phyloP scores from a whole-genome alignment of 1,140 invertebrate species.

The Gryllus bimaculatus region DNA sequence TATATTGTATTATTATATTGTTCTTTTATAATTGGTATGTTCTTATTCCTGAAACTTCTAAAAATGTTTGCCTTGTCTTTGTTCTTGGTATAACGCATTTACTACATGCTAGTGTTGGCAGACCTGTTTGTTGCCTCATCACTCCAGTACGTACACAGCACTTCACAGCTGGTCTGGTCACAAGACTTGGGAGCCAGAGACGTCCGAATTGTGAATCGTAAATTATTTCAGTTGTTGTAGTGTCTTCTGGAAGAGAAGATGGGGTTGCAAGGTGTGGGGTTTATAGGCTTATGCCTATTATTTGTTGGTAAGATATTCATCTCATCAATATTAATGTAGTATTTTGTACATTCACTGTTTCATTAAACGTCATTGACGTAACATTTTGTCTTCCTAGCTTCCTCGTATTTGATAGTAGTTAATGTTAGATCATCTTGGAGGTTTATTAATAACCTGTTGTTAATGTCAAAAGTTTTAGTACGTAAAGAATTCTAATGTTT shows the following conservation, averaged over 20 bases:
- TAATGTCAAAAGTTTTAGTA: not conserved
- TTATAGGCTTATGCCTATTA: not conserved
- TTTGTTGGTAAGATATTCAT: not conserved
- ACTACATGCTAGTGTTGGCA: not conserved
- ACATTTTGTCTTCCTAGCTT: no score
- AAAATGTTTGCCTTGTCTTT: no score
- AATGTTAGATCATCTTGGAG: no score
- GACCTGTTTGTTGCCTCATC: not conserved
- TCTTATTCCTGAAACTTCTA: no score
- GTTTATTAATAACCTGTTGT: not conserved
- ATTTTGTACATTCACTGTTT: not conserved
- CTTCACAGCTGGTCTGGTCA: not conserved
- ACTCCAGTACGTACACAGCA: not conserved
- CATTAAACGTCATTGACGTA: no score
- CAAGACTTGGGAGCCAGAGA: not conserved
- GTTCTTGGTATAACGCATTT: no score
- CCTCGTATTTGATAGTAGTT: no score
- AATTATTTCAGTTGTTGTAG: not conserved
- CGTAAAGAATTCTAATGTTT: not conserved
- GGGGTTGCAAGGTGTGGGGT: not conserved
- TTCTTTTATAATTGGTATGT: no score
- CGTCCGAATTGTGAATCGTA: not conserved
- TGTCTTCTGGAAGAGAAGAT: not conserved
- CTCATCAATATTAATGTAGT: not conserved
- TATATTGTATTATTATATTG: no score